These are phyloP conservation scores for Rotaria macrura DNA, from an alignment of 2,888 invertebrate species.

Conservation along the genomic window DNA sequence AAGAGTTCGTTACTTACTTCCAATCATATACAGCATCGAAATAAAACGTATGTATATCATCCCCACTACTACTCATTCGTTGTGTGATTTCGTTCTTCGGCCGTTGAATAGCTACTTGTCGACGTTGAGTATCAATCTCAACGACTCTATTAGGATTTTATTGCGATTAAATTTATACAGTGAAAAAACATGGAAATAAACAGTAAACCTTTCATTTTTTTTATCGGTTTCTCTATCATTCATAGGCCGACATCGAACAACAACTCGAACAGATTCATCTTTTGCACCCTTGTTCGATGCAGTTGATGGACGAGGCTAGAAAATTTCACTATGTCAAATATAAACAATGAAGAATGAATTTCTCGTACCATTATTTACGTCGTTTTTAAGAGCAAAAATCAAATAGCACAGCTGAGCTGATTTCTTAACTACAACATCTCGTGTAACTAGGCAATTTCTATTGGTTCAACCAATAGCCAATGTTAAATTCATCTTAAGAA, in stretches of 20 bases:
- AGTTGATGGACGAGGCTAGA: slow-evolving; percentile 51
- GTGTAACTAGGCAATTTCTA: too few species aligned
- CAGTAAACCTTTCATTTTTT: slow-evolving; percentile 58
- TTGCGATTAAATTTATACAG: not conserved
- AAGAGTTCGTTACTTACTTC: slow-evolving; percentile 61
- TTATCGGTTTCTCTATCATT: slow-evolving; percentile 63
- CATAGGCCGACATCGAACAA: slow-evolving; percentile 75
- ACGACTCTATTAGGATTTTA: slow-evolving; percentile 12
- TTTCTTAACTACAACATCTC: too few species aligned
- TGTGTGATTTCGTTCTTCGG: not conserved
- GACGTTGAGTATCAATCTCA: slow-evolving; percentile 52
- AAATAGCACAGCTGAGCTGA: not conserved
- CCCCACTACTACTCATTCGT: slow-evolving; percentile 45
- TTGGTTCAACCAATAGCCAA: too few species aligned
- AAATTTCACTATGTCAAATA: slow-evolving; percentile 41
- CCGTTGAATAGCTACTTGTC: slow-evolving; percentile 10
- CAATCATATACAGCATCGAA: slow-evolving; percentile 74
- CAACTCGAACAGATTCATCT: slow-evolving; percentile 65
- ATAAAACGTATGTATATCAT: slow-evolving; percentile 61
- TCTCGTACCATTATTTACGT: too few species aligned
- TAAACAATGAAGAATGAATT: not conserved
- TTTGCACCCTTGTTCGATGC: slow-evolving; percentile 29
- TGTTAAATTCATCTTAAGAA: too few species aligned
- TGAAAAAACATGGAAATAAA: not conserved
- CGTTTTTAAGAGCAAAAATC: too few species aligned